Evolutionary conservation across 92 coral and sea anemone genomes (phyloP), one percentile per base, ranked within the genome.

Genomic region (Palythoa heliodiscus): DNA sequence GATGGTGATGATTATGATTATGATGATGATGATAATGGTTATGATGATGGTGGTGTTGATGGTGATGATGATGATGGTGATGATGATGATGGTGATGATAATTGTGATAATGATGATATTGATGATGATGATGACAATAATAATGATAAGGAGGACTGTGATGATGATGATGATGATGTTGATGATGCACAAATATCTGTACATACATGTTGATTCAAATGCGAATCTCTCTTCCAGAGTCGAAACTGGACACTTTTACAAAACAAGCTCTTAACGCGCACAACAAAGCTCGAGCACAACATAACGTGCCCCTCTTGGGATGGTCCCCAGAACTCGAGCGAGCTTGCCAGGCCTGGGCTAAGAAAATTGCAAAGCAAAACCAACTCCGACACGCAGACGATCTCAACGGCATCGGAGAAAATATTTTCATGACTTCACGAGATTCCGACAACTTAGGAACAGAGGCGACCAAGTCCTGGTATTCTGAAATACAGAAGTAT

Each of bases 381-480:
- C 57, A 61, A 1, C 67, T 88, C 5, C 68, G 75, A 6, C 90
- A 88, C 68, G 87, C 40, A n/a, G 91, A 87, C 74, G 82, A 71
- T 29, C 93, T 91, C 55, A 64, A 93, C 19, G 95, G 94, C 7
- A 75, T 80, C 39, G 97, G 97, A 2, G 97, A 93, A 84, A 93
- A 93, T 66, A 82, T 91, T 4, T 93, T 85, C 76, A 93, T 93
- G 95, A 85, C 93, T 24, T 92, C 95, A 15, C 83, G 74, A 35
- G 97, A 86, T 9, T 82, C 83, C 60, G 95, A 85, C n/a, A 64
- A 78, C 29, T 90, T 87, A 4, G 97, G 89, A 9, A 88, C 73
- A 43, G 89, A 89, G 72, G 97, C 97, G 24, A 79, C 87, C 8
- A 86, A 93, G 39, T 71, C 52, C 20, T 93, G 97, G 97, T 93